A percentile compares a stretch with the other conserved stretches of the same genome.
These are phyloP conservation scores for Simalia tracyae DNA, from an alignment of 2,797 vertebrate species.

Conservation along the genomic window DNA sequence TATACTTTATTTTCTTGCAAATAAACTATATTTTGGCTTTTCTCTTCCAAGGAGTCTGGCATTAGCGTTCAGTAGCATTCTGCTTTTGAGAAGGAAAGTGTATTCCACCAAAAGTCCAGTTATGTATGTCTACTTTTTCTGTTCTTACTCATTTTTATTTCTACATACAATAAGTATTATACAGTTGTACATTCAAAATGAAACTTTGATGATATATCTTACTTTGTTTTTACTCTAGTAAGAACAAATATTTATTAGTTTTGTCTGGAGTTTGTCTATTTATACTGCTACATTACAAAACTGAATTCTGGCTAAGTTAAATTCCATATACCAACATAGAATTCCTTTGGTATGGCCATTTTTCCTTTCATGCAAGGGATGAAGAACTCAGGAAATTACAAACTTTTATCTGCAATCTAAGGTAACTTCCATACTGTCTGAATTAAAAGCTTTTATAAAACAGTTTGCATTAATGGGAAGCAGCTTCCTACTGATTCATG, in stretches of 20 bases:
- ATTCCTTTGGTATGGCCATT: neutral
- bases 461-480: neutral
- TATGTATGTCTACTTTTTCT: neutral
- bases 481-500: neutral
- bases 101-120: neutral
- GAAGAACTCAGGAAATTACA: neutral
- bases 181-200: neutral
- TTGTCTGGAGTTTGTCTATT: neutral
- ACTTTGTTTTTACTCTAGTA: neutral
- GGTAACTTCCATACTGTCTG: neutral
- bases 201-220: neutral
- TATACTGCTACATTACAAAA: neutral
- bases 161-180: slow-evolving; percentile 1
- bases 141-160: slow-evolving; percentile 14
- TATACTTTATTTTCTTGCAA: slow-evolving; percentile 27
- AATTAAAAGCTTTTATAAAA: neutral
- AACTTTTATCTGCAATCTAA: neutral
- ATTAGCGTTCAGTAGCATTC: neutral
- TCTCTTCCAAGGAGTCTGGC: neutral
- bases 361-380: neutral
- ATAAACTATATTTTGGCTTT: neutral
- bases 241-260: neutral
- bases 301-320: neutral
- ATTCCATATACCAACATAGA: neutral
- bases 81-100: neutral